Evolutionary conservation across 2,797 vertebrate species (phyloP).

Genomic region (Buphagus erythrorhynchus): DNA sequence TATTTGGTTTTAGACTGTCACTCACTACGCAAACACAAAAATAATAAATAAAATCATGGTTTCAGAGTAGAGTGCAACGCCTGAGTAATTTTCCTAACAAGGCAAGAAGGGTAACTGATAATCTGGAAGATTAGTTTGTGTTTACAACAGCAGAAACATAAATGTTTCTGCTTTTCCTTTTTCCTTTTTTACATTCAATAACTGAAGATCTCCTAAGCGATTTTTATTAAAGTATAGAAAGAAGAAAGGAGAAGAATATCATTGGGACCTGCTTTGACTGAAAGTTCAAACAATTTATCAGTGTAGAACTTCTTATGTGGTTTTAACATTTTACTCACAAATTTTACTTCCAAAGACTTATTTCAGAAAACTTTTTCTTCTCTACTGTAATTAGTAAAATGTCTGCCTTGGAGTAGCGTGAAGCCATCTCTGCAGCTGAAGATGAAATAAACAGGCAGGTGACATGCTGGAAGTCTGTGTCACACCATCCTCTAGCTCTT

Average conservation of each 20-base stretch:
- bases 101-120: not conserved
- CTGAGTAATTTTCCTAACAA: not conserved
- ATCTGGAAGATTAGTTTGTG: not conserved
- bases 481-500: not conserved
- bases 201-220: rapidly evolving
- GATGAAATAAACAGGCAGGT: not conserved
- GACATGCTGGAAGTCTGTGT: not conserved
- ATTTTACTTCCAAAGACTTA: not conserved
- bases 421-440: not conserved
- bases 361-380: not conserved
- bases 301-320: rapidly evolving
- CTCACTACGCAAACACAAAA: not conserved
- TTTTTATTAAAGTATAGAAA: rapidly evolving
- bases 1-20: not conserved
- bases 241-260: not conserved
- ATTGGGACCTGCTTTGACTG: not conserved
- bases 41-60: not conserved
- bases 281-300: not conserved
- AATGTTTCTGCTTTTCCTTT: not conserved
- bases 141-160: not conserved
- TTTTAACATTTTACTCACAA: not conserved
- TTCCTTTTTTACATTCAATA: not conserved
- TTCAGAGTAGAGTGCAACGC: not conserved
- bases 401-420: not conserved
- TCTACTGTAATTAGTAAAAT: not conserved